Evolutionary conservation across 2,797 vertebrate species (phyloP).

Genomic region (Lacerta bilineata): DNA sequence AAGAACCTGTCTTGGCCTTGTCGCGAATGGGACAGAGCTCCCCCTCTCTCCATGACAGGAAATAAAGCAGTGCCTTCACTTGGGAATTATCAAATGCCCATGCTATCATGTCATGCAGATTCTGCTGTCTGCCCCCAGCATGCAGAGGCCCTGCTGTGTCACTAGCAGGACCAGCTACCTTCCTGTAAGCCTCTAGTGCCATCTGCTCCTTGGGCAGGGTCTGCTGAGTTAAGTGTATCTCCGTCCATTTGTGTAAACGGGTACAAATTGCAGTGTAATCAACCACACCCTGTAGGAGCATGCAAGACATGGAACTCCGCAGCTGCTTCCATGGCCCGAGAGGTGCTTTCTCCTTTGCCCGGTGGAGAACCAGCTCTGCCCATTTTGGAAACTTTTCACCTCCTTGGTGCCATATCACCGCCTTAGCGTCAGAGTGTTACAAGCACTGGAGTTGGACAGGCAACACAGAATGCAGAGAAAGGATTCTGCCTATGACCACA

Average conservation of each 20-base stretch:
- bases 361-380: no score
- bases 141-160: background rate
- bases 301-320: background rate
- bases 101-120: background rate
- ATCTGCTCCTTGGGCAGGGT: background rate
- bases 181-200: background rate
- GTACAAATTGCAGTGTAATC: background rate
- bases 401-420: background rate
- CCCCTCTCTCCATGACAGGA: background rate
- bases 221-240: background rate
- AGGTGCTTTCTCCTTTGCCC: background rate
- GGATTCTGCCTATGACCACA: background rate
- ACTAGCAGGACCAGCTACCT: background rate
- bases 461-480: background rate
- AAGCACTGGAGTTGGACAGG: background rate
- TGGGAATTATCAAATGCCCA: background rate
- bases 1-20: background rate
- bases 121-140: background rate
- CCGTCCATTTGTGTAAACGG: background rate
- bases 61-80: background rate
- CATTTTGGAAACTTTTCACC: background rate
- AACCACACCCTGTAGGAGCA: slow-evolving; percentile 27
- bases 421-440: background rate
- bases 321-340: background rate
- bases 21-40: no score